Evolutionary conservation across 2,888 invertebrate species (phyloP), one percentile per base, ranked within the genome.

Genomic region (Thereva nobilitata): DNA sequence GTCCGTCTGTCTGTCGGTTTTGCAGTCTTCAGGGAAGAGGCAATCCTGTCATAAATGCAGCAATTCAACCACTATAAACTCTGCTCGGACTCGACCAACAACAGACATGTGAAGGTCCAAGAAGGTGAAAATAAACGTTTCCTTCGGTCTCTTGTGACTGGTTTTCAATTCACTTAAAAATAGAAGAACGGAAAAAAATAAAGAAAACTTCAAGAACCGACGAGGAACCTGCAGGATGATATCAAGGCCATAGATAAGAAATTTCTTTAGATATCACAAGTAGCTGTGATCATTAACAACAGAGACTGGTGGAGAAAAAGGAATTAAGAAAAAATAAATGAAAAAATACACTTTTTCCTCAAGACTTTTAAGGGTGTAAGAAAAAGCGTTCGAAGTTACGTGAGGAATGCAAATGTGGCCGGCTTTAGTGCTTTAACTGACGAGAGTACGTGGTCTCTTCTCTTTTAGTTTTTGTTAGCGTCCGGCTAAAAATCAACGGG

Each of bases 401-500:
- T 61, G 61, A 61, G 61, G 61, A 64, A 64, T 55, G 54, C 55
- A 64, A 64, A 54, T 64, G 64, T 40, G 38, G 41, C 44, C 23
- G 53, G 45, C 54, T 64, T 64, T 53, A 64, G 61, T 50, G 50
- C 61, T 61, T 41, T 50, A 50, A 40, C 54, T 64, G 64, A 12
- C 42, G 50, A 5, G 44, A n/a, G 9, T 9, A 44, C 4, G 10
- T 9, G 9, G 9, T 44, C 23, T 41, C 10, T 6, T 41, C 8
- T 9, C n/a, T 53, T 52, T 50, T 55, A 61, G 61, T 61, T n/a
- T 61, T 10, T 12, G 38, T 5, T 23, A 23, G 23, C 23, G 52
- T 41, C 41, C 54, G 64, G 52, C 59, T 67, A 54, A 53, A 64
- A 68, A 70, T 55, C 71, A 71, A 71, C 71, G 69, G 70, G 72